phyloP scores from a whole-genome alignment of 2,888 invertebrate genomes.

The Apomyelois bistriatella region DNA sequence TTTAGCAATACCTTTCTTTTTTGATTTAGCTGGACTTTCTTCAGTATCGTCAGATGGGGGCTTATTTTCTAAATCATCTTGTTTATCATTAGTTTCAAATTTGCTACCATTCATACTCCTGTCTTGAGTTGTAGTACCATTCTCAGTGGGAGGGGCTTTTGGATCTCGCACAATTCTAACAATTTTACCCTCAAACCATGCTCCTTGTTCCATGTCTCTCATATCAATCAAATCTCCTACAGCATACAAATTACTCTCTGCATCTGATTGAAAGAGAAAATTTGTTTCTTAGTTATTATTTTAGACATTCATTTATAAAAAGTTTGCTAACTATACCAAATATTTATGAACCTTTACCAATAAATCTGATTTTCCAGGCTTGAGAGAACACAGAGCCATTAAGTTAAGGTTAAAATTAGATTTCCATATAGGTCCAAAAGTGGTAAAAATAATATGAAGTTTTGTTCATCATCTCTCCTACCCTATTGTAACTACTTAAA shows the following conservation, averaged over 20 bases:
- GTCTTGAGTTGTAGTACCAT: constrained; percentile 17
- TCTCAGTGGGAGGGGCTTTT: constrained; percentile 1
- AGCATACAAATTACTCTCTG: constrained; percentile 71
- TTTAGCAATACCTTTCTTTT: constrained; percentile 45
- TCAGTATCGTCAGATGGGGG: constrained; percentile 27
- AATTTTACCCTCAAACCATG: constrained; percentile 87
- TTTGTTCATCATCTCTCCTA: too few relatives aligned
- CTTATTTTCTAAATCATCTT: constrained; percentile 47
- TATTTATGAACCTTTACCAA: too few relatives aligned
- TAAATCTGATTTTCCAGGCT: too few relatives aligned
- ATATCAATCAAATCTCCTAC: constrained; percentile 85
- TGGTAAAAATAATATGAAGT: too few relatives aligned
- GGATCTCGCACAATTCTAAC: constrained; percentile 71
- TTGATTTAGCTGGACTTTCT: constrained; percentile 27
- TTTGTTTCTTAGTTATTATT: not conserved
- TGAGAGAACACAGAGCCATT: too few relatives aligned
- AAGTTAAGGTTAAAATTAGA: too few relatives aligned
- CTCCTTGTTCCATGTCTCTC: constrained; percentile 80
- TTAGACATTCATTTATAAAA: too few relatives aligned
- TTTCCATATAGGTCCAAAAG: too few relatives aligned
- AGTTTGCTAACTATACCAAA: too few relatives aligned
- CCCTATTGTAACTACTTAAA: too few relatives aligned
- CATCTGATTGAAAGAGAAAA: constrained; percentile 37
- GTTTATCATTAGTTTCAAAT: constrained; percentile 31
- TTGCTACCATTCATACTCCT: constrained; percentile 17